Evolutionary conservation across 2,888 invertebrate genomes (phyloP).

Genomic region (Calephelis perditalis): DNA sequence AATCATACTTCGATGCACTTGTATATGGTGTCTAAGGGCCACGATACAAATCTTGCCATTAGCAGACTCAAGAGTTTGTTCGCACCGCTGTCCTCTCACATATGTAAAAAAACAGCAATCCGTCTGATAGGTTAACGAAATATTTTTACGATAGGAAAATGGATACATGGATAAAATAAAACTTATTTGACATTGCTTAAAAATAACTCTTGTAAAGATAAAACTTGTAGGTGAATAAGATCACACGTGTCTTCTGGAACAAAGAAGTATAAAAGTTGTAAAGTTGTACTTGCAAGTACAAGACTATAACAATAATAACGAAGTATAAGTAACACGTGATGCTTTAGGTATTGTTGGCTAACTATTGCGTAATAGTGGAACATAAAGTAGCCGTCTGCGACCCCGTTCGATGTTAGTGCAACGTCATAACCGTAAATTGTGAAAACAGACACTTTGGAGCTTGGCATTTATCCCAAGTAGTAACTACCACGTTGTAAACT

Average conservation of each 20-base stretch:
- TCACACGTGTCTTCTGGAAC: not conserved
- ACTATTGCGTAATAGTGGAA: constrained; percentile 43
- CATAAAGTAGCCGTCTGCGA: constrained; percentile 44
- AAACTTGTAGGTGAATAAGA: not conserved
- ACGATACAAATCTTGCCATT: no score
- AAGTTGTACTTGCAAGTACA: no score
- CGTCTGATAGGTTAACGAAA: no score
- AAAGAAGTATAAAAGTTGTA: not conserved
- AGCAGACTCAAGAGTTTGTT: no score
- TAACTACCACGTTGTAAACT: not conserved
- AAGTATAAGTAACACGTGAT: constrained; percentile 26
- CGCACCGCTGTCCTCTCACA: no score
- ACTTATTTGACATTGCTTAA: no score
- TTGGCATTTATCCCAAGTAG: constrained; percentile 32
- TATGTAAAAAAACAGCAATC: no score
- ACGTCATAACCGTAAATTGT: constrained; percentile 44
- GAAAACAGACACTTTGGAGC: constrained; percentile 24
- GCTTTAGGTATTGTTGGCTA: constrained; percentile 28
- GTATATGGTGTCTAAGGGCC: no score
- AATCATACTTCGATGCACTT: no score
- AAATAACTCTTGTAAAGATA: no score
- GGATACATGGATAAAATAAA: no score
- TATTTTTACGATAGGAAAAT: no score
- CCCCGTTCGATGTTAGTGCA: constrained; percentile 46
- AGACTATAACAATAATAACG: constrained; percentile 16